phyloP scores from a whole-genome alignment of 2,113 vertebrate genomes.

The Turnix velox region DNA sequence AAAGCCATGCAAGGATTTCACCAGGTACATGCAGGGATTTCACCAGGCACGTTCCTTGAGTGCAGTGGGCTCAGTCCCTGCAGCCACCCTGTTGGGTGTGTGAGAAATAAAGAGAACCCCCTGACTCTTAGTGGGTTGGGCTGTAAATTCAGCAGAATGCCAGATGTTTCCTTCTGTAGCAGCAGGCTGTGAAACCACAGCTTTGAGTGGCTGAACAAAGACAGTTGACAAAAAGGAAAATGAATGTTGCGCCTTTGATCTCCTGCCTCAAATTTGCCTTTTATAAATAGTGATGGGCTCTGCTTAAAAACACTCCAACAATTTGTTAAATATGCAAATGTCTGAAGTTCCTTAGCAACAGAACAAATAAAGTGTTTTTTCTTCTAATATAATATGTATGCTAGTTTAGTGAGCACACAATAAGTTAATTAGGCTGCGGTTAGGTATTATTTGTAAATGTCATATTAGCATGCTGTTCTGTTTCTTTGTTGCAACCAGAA shows the following conservation, averaged over 20 bases:
- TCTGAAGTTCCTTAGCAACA: constrained; percentile 75
- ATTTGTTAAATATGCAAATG: constrained; percentile 77
- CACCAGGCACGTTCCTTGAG: not conserved
- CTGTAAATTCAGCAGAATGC: constrained; percentile 52
- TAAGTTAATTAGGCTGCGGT: constrained; percentile 79
- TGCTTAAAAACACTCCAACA: constrained; percentile 68
- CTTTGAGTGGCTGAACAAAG: constrained; percentile 57
- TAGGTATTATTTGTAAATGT: constrained; percentile 80
- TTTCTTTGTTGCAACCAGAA: constrained; percentile 61
- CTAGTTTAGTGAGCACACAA: constrained; percentile 74
- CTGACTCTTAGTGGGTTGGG: constrained; percentile 8
- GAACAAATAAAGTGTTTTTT: constrained; percentile 76
- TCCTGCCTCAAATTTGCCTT: constrained; percentile 67
- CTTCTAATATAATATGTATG: constrained; percentile 69
- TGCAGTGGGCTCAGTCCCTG: not conserved
- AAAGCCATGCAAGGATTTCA: not conserved
- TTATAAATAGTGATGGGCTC: constrained; percentile 71
- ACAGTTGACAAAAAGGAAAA: constrained; percentile 63
- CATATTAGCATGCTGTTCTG: constrained; percentile 74
- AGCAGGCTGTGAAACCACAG: constrained; percentile 12
- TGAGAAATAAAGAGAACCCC: constrained; percentile 7
- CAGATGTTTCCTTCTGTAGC: constrained; percentile 66
- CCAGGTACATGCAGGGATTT: not conserved
- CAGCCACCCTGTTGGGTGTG: not conserved
- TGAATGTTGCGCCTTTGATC: constrained; percentile 66